phyloP scores from a whole-genome alignment of 2,888 invertebrate genomes.

The Leptinotarsa rubiginosa region DNA sequence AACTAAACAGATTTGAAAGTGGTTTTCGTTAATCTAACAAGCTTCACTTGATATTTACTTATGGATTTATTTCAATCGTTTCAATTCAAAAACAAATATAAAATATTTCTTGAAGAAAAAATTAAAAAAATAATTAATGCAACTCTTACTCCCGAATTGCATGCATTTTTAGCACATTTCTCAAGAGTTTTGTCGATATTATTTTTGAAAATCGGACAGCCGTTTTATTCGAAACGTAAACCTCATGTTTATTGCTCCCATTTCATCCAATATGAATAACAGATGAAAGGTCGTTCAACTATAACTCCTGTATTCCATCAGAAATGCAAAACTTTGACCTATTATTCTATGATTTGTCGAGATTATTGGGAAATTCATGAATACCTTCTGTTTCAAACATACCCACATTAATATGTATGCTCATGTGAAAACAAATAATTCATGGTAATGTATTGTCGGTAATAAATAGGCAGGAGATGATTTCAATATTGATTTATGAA shows the following conservation, averaged over 20 bases:
- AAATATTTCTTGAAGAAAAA: no score
- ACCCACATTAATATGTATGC: constrained; percentile 41
- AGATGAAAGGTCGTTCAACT: constrained; percentile 17
- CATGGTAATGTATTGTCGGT: constrained; percentile 43
- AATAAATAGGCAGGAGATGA: constrained; percentile 47
- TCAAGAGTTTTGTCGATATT: no score
- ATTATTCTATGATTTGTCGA: constrained; percentile 11
- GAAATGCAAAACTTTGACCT: constrained; percentile 6
- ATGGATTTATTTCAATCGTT: no score
- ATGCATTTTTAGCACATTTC: no score
- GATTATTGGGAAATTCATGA: constrained; percentile 12
- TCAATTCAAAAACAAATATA: no score
- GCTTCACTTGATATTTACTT: no score
- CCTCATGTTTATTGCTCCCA: not conserved
- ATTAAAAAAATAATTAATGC: no score
- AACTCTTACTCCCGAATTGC: no score
- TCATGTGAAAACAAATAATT: constrained; percentile 48
- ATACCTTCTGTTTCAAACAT: constrained; percentile 9
- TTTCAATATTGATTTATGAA: constrained; percentile 54
- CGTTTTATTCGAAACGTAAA: no score
- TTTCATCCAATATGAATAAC: not conserved
- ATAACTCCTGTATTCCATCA: constrained; percentile 8
- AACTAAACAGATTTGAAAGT: no score
- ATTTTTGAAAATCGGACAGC: no score
- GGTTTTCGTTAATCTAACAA: no score